Evolutionary conservation across 2,888 invertebrate genomes (phyloP).

Genomic region (Harpalus rufipes): DNA sequence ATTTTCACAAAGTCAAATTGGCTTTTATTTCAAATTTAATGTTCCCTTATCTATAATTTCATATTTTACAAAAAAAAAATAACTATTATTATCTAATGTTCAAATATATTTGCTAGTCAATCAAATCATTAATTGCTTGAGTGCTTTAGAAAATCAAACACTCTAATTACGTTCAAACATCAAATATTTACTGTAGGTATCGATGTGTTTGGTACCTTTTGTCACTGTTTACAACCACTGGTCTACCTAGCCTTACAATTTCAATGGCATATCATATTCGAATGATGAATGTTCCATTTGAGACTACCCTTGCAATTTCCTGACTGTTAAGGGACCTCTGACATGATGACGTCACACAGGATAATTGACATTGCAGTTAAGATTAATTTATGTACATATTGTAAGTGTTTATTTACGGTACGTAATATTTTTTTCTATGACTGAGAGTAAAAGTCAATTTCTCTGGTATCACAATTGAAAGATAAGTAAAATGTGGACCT

Average conservation of each 20-base stretch:
- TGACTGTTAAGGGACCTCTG: neutral
- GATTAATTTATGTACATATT: neutral
- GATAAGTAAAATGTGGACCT: too few species aligned
- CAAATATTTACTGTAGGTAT: neutral
- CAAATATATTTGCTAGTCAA: neutral
- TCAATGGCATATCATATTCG: neutral
- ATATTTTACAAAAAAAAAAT: too few species aligned
- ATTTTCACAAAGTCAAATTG: too few species aligned
- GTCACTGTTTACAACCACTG: neutral
- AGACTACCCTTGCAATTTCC: neutral
- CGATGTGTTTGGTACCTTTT: neutral
- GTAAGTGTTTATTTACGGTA: neutral
- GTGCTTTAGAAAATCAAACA: conserved; percentile 3
- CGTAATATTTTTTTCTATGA: too few species aligned
- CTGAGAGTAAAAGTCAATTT: too few species aligned
- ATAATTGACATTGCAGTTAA: neutral
- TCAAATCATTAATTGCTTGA: neutral
- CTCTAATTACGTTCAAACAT: neutral
- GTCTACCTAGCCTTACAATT: neutral
- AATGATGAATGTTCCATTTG: neutral
- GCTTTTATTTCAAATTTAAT: too few species aligned
- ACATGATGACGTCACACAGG: neutral
- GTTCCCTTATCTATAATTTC: too few species aligned
- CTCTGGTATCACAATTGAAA: too few species aligned
- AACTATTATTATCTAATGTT: too few species aligned